phyloP scores from a whole-genome alignment of 2,797 vertebrate species.

The Australoheros facetus region DNA sequence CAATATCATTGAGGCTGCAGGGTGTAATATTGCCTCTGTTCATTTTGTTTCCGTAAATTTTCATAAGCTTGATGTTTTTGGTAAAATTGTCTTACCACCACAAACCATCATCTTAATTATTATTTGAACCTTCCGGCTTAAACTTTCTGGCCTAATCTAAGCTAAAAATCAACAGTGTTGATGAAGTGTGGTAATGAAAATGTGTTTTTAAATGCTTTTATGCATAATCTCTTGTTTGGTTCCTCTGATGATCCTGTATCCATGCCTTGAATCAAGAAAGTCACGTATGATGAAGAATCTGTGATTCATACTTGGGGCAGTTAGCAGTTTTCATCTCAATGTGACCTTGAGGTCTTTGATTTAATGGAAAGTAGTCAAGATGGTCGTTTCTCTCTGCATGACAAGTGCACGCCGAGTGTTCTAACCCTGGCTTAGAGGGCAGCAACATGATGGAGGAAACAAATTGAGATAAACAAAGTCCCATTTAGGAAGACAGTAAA shows the following conservation, averaged over 20 bases:
- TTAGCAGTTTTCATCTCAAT: neutral
- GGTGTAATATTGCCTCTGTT: conserved; percentile 45
- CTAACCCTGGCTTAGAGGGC: neutral
- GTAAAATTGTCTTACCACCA: conserved; percentile 35
- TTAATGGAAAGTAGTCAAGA: conserved; percentile 8
- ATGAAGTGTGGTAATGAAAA: conserved; percentile 45
- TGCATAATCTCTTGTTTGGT: conserved; percentile 54
- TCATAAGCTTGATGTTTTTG: conserved; percentile 46
- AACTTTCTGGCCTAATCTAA: conserved; percentile 32
- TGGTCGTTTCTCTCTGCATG: neutral
- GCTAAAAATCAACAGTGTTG: conserved; percentile 31
- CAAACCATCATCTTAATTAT: conserved; percentile 51
- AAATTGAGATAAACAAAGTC: neutral
- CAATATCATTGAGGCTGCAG: conserved; percentile 45
- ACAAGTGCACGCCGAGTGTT: neutral
- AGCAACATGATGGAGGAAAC: neutral
- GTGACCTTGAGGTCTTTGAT: conserved; percentile 29
- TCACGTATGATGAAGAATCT: neutral
- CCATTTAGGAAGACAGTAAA: neutral
- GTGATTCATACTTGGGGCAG: neutral
- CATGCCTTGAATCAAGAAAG: conserved; percentile 36
- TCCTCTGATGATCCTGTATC: conserved; percentile 26
- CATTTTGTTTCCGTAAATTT: conserved; percentile 48
- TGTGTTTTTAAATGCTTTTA: conserved; percentile 51
- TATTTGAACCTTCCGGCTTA: conserved; percentile 54